phyloP scores from a whole-genome alignment of 23 tunicate species.

The Halocynthia aurantium region DNA sequence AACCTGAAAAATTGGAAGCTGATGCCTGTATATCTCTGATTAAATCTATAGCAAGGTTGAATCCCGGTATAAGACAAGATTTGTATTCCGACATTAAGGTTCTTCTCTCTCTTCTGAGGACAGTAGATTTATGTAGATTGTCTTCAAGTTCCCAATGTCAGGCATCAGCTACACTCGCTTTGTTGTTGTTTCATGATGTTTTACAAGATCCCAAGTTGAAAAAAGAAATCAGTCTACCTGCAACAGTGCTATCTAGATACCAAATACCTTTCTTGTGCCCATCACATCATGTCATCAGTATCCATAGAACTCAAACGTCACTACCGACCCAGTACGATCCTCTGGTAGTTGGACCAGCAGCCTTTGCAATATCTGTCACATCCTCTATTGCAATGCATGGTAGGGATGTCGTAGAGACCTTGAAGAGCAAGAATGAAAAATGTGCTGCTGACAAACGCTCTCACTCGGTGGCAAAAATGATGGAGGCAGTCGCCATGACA shows the following conservation, averaged over 20 bases:
- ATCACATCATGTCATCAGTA: constrained; percentile 60
- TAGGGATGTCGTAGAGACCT: neutral
- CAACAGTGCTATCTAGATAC: constrained; percentile 47
- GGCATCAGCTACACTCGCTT: constrained; percentile 38
- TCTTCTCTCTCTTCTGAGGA: constrained; percentile 30
- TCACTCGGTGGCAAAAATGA: neutral
- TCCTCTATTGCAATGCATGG: neutral
- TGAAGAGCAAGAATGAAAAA: neutral
- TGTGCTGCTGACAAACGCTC: constrained; percentile 17
- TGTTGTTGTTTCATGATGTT: constrained; percentile 65
- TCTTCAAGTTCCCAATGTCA: constrained; percentile 28
- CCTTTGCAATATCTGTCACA: constrained; percentile 31
- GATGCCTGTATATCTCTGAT: constrained; percentile 48
- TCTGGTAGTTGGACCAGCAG: constrained; percentile 48
- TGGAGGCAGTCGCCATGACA: constrained; percentile 4
- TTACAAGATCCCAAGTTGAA: constrained; percentile 15
- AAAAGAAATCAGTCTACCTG: constrained; percentile 56
- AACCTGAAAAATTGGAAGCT: constrained; percentile 39
- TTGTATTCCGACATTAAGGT: constrained; percentile 33
- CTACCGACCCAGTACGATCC: constrained; percentile 40
- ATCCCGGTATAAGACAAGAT: constrained; percentile 27
- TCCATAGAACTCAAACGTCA: constrained; percentile 37
- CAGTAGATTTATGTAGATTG: constrained; percentile 47
- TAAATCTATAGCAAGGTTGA: constrained; percentile 35
- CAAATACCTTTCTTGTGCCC: constrained; percentile 83